phyloP scores from a whole-genome alignment of 92 coral and sea anemone genomes.

The Montipora capitata region DNA sequence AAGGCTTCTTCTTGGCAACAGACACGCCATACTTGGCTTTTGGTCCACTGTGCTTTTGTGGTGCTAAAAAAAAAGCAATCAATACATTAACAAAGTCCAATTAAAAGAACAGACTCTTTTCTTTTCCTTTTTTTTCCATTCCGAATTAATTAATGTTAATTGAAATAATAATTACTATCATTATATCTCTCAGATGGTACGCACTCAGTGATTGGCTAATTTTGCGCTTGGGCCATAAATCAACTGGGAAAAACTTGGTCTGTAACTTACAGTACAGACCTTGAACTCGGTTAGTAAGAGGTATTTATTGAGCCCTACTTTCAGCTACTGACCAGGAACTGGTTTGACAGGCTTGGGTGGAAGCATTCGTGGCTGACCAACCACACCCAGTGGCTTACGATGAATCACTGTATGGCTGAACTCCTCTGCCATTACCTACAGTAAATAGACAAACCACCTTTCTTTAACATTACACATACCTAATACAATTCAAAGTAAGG shows the following conservation, averaged over 20 bases:
- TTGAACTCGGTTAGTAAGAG: too few relatives aligned
- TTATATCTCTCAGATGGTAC: too few relatives aligned
- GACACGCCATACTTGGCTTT: conserved; percentile 97
- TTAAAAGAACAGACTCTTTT: not conserved
- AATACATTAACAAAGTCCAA: not conserved
- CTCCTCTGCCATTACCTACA: conserved; percentile 90
- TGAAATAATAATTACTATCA: too few relatives aligned
- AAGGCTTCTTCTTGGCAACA: conserved; percentile 92
- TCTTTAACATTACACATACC: not conserved
- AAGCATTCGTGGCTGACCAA: conserved; percentile 74
- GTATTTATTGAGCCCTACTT: not conserved
- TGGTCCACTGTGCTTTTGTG: conserved; percentile 89
- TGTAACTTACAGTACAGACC: too few relatives aligned
- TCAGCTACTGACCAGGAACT: conserved; percentile 51
- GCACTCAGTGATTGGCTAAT: too few relatives aligned
- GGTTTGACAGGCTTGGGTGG: conserved; percentile 77
- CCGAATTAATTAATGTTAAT: too few relatives aligned
- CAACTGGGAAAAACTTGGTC: too few relatives aligned
- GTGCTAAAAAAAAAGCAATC: conserved; percentile 38
- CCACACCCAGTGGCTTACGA: conserved; percentile 90
- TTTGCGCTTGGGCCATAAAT: too few relatives aligned
- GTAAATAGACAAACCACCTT: not conserved
- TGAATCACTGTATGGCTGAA: conserved; percentile 98
- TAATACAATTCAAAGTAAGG: too few relatives aligned
- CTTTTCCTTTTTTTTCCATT: too few relatives aligned